These are phyloP conservation scores for Fulica atra DNA, from an alignment of 2,113 vertebrate species.

Conservation along the genomic window DNA sequence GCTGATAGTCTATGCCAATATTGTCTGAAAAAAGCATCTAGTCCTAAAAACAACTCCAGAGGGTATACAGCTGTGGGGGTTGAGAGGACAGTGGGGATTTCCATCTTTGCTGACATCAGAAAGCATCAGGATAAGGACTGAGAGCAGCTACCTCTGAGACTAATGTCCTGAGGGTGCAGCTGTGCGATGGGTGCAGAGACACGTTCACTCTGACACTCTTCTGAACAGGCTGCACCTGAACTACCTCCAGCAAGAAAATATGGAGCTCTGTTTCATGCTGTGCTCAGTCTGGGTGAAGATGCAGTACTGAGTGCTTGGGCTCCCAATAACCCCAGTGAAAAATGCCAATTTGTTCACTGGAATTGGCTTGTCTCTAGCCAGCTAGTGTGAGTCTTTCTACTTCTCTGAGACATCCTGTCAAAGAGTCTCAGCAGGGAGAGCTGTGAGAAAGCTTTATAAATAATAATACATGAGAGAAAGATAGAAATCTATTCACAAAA, in stretches of 20 bases:
- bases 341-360: background rate
- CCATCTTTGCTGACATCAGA: background rate
- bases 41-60: background rate
- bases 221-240: background rate
- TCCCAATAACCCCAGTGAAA: background rate
- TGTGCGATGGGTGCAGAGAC: background rate
- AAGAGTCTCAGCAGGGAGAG: background rate
- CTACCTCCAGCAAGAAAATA: background rate
- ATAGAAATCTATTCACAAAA: constrained; percentile 42
- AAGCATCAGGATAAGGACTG: background rate
- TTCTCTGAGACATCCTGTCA: background rate
- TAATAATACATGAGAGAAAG: constrained; percentile 27
- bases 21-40: background rate
- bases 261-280: background rate
- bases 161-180: background rate
- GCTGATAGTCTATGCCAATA: accelerated
- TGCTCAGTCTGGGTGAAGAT: background rate
- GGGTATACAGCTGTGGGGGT: background rate
- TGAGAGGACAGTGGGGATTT: background rate
- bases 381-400: background rate
- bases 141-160: background rate
- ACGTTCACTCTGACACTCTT: background rate
- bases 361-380: background rate
- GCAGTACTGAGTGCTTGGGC: background rate
- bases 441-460: constrained; percentile 30